Evolutionary conservation across 1,140 invertebrate species (phyloP).

Genomic region (Olivierus martensii): DNA sequence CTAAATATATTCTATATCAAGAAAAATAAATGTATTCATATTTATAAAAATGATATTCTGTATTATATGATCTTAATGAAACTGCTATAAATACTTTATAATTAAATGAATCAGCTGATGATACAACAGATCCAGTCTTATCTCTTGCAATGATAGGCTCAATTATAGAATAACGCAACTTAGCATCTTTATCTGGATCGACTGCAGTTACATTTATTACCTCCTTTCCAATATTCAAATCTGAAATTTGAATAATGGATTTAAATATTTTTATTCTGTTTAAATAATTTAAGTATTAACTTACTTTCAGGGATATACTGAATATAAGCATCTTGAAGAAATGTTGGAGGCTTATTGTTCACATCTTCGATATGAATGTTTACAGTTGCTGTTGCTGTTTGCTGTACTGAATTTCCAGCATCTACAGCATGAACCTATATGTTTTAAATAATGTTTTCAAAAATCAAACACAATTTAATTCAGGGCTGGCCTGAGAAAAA

Average conservation of each 20-base stretch:
- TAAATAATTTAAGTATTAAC: not conserved
- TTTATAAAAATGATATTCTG: not conserved
- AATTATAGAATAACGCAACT: slow-evolving; percentile 49
- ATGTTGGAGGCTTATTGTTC: slow-evolving; percentile 66
- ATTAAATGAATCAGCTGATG: not conserved
- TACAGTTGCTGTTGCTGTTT: slow-evolving; percentile 49
- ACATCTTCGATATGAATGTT: slow-evolving; percentile 50
- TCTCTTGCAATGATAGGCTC: slow-evolving; percentile 54
- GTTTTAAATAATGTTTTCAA: slow-evolving; percentile 17
- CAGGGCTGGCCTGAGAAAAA: too few species aligned
- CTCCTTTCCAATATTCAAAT: slow-evolving; percentile 7
- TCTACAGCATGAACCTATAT: slow-evolving; percentile 21
- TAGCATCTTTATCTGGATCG: slow-evolving; percentile 52
- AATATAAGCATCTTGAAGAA: slow-evolving; percentile 45
- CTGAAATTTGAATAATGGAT: not conserved
- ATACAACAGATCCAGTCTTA: slow-evolving; percentile 42
- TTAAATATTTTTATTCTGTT: not conserved
- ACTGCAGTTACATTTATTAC: slow-evolving; percentile 47
- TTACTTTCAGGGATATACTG: slow-evolving; percentile 53
- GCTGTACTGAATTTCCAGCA: slow-evolving; percentile 17
- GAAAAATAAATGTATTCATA: not conserved
- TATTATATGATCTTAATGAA: not conserved
- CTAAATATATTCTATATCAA: slow-evolving; percentile 12
- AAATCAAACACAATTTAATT: too few species aligned
- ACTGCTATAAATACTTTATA: slow-evolving; percentile 4